Base-by-base conservation (phyloP, 2,888 invertebrate species). In the Lumbricus terrestris region DNA sequence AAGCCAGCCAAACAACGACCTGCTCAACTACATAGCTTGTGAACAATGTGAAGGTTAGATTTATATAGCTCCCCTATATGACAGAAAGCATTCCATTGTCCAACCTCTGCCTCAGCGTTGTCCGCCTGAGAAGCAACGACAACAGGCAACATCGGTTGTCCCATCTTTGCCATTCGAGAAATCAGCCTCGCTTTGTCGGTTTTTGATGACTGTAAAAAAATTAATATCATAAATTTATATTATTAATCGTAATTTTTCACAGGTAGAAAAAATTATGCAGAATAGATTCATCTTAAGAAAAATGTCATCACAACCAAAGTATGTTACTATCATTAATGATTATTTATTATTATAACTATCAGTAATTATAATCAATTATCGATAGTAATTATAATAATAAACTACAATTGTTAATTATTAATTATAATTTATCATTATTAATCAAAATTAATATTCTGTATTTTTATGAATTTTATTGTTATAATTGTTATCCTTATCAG, bases 91-190 rank as follows among this genome's bases (percentile, higher is more conserved):
- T 69, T n/a, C 29, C 88, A 29, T 88, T 33, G 37, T 35, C 47
- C 29, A 23, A 88, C 88, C 47, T 47, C 88, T 3, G 33, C 20
- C 40, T 88, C 88, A 29, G 23, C 20, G 33, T 33, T 37, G 88
- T 40, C 85, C 8, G 85, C 35, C 35, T 88, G 88, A 33, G 54
- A 16, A 35, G 18, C 20, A 38, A 37, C 47, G 89, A 34, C 42
- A 69, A 89, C 89, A 11, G 95, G 95, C 90, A 95, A 92, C 94
- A 95, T 95, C 11, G 94, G 94, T 91, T 94, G 93, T 69, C 95
- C 95, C 94, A 95, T 94, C 93, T 94, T 95, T 4, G 95, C 95
- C 94, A 95, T 95, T 37, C 95, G 93, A 2, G 95, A 95, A 23
- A 92, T 91, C 90, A 92, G 89, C 88, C 90, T 92, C 20, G 92